Base-by-base conservation (phyloP, 2,888 invertebrate genomes). In the Campaea margaritaria region DNA sequence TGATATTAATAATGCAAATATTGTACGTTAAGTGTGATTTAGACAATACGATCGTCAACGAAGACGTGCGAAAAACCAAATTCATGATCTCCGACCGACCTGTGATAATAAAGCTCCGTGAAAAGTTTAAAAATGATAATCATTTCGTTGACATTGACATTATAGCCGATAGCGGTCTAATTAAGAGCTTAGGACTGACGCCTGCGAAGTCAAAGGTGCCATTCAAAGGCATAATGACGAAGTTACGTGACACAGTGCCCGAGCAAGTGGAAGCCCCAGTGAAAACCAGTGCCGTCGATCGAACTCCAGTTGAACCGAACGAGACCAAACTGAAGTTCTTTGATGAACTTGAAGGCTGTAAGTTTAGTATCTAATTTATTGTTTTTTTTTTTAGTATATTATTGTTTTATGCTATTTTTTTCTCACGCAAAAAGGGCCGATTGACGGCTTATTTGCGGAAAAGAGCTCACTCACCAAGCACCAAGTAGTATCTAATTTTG, bases 271-370 rank as follows among this genome's bases (percentile, higher is more conserved):
- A 60, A 59, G 27, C 47, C 1, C 62, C 65, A 31, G 61, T 67
- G 55, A 52, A 56, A 62, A 46, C 59, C 8, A 65, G 66, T 64
- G 66, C 63, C 12, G 58, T 67, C 53, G 65, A 54, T 10, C 21
- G 9, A 10, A 10, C 2, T 31, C 31, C 2, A 31, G 7, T 44
- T 72, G 58, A 59, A n/a, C 36, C n/a, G 5, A 49, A 27, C 9
- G 76, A 74, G 7, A 79, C 81, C 31, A 91, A 87, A 60, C 86
- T 93, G n/a, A 94, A 94, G 79, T 95, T 96, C 75, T 95, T 95
- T 70, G 95, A 95, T 75, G 95, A 95, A 74, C 79, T 95, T 59
- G 95, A 94, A 76, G 95, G 94, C 75, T 82, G 96, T 95, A 91
- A 95, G 96, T 95, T n/a, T n/a, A n/a, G n/a, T n/a, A n/a, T n/a